These are phyloP conservation scores for Calliopum simillimum DNA, from an alignment of 2,888 invertebrate genomes.

Conservation along the genomic window DNA sequence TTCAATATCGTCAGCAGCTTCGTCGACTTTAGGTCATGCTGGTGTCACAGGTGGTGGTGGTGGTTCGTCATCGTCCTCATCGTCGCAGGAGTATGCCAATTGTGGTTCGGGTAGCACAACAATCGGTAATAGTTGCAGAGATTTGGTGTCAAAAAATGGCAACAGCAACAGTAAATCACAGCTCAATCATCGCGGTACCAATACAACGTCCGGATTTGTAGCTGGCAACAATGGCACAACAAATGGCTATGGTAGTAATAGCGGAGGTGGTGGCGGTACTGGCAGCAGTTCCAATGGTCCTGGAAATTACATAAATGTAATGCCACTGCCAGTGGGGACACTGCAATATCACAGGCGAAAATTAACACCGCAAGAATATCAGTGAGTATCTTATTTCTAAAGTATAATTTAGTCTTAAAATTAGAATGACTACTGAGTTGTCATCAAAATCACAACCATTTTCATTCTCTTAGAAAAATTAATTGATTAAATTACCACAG, in stretches of 20 bases:
- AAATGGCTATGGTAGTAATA: no score
- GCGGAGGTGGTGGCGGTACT: conserved; percentile 49
- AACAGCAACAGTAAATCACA: conserved; percentile 46
- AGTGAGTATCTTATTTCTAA: conserved; percentile 56
- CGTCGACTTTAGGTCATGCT: conserved; percentile 47
- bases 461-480: no score
- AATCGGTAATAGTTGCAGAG: conserved; percentile 48
- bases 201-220: conserved; percentile 40
- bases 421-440: no score
- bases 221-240: conserved; percentile 44
- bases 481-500: no score
- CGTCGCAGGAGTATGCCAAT: conserved; percentile 49
- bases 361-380: conserved; percentile 65
- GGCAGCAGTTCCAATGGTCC: conserved; percentile 47
- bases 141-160: conserved; percentile 48
- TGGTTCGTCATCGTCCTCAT: conserved; percentile 32
- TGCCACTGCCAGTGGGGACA: conserved; percentile 64
- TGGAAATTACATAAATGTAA: conserved; percentile 65
- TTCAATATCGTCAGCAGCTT: conserved; percentile 52
- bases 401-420: background rate
- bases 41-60: conserved; percentile 46
- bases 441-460: no score
- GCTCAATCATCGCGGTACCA: conserved; percentile 47
- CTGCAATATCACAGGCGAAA: conserved; percentile 66
- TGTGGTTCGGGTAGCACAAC: conserved; percentile 48